A percentile compares a stretch with the other conserved stretches of the same genome.
Conservation (phyloP, 2,888 invertebrate species). For the Heteromyza rotundicornis region DNA sequence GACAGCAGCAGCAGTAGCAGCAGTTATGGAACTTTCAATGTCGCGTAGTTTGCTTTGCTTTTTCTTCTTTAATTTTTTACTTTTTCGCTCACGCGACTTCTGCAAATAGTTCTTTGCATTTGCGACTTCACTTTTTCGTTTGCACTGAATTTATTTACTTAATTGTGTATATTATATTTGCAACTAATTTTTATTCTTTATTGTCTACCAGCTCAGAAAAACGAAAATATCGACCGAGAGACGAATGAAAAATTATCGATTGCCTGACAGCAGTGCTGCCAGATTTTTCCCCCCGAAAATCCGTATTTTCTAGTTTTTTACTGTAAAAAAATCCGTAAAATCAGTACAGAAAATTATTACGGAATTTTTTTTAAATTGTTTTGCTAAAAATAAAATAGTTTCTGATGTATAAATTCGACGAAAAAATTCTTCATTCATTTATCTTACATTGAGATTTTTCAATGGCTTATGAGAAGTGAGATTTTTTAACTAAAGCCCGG, state of each 20-base stretch:
- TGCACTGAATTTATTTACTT: background rate
- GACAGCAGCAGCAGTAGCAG: slow-evolving; percentile 33
- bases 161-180: slow-evolving; percentile 24
- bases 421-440: too few relatives aligned
- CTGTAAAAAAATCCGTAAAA: too few relatives aligned
- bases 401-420: too few relatives aligned
- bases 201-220: slow-evolving; percentile 26
- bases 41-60: slow-evolving; percentile 39
- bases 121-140: slow-evolving; percentile 7
- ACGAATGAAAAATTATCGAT: slow-evolving; percentile 49
- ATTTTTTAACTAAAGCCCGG: too few relatives aligned
- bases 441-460: too few relatives aligned
- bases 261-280: too few relatives aligned
- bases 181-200: slow-evolving; percentile 29
- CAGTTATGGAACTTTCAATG: slow-evolving; percentile 49
- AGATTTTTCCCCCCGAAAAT: too few relatives aligned
- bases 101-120: slow-evolving; percentile 13
- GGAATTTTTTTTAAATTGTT: too few relatives aligned
- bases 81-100: slow-evolving; percentile 11
- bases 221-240: slow-evolving; percentile 56
- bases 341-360: too few relatives aligned
- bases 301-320: too few relatives aligned
- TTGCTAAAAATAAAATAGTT: too few relatives aligned
- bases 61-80: slow-evolving; percentile 26
- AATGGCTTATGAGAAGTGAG: too few relatives aligned